These are phyloP conservation scores for Drosophila truncata DNA, from an alignment of 1,140 invertebrate species.

Conservation along the genomic window DNA sequence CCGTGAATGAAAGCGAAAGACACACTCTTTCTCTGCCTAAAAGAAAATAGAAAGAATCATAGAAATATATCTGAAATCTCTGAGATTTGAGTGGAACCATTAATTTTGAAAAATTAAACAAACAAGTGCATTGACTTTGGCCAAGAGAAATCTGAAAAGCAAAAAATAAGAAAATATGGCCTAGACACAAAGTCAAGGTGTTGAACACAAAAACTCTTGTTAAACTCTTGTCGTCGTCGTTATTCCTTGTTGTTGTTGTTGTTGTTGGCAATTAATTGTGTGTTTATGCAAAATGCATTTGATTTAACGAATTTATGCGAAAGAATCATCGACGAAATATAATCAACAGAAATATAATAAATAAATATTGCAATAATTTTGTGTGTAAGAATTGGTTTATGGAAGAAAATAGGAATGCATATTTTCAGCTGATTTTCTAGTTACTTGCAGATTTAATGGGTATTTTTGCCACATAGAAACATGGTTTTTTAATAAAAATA, in stretches of 20 bases:
- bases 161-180: not conserved
- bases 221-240: constrained; percentile 38
- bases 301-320: constrained; percentile 44
- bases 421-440: constrained; percentile 8
- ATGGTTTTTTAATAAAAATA: not conserved
- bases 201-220: constrained; percentile 17
- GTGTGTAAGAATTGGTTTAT: constrained; percentile 20
- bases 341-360: constrained; percentile 15
- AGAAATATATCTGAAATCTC: not conserved
- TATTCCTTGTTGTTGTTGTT: constrained; percentile 18
- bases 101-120: constrained; percentile 14
- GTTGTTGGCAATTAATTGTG: constrained; percentile 31
- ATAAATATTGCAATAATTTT: constrained; percentile 25
- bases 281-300: constrained; percentile 35
- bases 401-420: not conserved
- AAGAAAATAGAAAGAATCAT: not conserved
- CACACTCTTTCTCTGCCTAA: not conserved
- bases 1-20: constrained; percentile 65
- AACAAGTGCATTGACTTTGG: constrained; percentile 71
- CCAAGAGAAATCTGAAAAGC: not conserved
- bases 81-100: not conserved
- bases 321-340: constrained; percentile 20
- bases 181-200: constrained; percentile 69
- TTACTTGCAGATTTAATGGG: not conserved
- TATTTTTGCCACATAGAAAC: not conserved